phyloP scores from a whole-genome alignment of 2,797 vertebrate genomes.

The Ataeniobius toweri region DNA sequence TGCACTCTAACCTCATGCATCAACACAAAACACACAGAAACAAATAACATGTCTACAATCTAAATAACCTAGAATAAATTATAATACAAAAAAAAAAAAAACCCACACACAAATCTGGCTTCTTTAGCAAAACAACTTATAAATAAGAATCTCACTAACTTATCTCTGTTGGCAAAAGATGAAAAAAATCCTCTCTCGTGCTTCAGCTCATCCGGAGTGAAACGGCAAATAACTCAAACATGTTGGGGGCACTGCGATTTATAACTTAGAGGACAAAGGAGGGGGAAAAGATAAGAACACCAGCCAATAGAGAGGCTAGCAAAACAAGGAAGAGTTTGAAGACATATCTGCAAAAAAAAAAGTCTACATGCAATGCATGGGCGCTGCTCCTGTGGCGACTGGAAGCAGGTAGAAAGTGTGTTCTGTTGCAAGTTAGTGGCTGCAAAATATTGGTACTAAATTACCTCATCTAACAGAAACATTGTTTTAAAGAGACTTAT shows the following conservation, averaged over 20 bases:
- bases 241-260: conserved; percentile 7
- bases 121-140: background rate
- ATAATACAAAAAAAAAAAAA: background rate
- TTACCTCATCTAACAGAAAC: no score
- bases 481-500: no score
- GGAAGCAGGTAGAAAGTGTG: no score
- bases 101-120: background rate
- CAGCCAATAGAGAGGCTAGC: conserved; percentile 33
- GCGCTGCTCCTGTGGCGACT: no score
- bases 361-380: background rate
- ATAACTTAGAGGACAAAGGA: conserved; percentile 4
- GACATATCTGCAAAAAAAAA: conserved; percentile 5
- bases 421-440: no score
- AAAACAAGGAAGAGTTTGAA: conserved; percentile 8
- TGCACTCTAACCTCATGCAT: background rate
- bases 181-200: background rate
- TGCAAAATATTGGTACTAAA: no score
- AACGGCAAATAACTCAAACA: conserved; percentile 10
- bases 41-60: background rate
- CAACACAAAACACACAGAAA: background rate
- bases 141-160: conserved; percentile 52
- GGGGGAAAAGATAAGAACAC: background rate
- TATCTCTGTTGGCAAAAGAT: conserved; percentile 30
- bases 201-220: conserved; percentile 6
- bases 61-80: background rate